Evolutionary conservation across 2,113 vertebrate genomes (phyloP), one percentile per base, ranked within the genome.

Genomic region (Manacus vitellinus): DNA sequence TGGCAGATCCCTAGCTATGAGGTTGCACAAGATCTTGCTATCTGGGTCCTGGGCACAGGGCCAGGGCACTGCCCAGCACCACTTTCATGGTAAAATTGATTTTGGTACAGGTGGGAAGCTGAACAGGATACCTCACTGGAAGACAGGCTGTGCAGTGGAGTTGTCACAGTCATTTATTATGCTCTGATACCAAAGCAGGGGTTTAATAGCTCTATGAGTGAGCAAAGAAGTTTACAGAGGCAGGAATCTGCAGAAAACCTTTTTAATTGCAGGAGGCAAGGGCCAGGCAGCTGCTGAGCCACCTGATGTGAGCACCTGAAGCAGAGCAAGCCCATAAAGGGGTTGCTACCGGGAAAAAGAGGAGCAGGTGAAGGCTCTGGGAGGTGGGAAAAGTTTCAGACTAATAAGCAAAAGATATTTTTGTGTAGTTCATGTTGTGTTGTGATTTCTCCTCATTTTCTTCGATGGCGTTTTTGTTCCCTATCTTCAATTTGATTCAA

Each of bases 301-400:
- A 15, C 7, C 5, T 49, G 25, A 35, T 37, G 31, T 33, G 25
- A 11, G 25, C 25, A 56, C 79, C 63, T 77, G 79, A 35, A 43
- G 55, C 9, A 12, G 12, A 43, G 9, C 25, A 28, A 59, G 25
- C 14, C 33, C 14, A 1, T 13, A 5, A 21, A 33, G 33, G 5
- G 2, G 5, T 3, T 22, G 41, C 14, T 22, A 2, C 0, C 0
- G 9, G 54, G 19, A 14, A 0, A 19, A 13, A 17, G 22, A 41
- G 16, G 24, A 66, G 21, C 2, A 17, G 41, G 18, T 28, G 8
- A 54, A 75, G 27, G 31, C 28, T 65, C 11, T 15, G 41, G 9
- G 23, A 56, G 21, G 25, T 18, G 10, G 4, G 4, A 12, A 19
- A 23, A 3, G 7, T 14, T 95, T 35, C 21, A 61, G 10, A 8